These are phyloP conservation scores for Catostylus mosaicus DNA, from an alignment of 30 jellyfish, hydroid and myxozoan genomes.

Conservation along the genomic window DNA sequence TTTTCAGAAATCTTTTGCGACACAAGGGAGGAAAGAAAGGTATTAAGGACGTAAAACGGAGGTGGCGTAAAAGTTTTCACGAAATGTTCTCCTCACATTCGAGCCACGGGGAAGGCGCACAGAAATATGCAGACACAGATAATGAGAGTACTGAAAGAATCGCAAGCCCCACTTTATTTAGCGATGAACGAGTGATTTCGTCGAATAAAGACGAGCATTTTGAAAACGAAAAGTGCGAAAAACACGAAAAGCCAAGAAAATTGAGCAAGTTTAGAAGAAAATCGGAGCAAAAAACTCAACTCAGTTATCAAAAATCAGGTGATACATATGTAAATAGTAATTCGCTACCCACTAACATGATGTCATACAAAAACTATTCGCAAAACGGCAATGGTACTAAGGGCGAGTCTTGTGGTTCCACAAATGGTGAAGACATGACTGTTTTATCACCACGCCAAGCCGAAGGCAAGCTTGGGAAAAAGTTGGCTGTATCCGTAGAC, in stretches of 20 bases:
- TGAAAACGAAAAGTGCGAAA: slow-evolving; percentile 11
- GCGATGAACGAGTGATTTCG: slow-evolving; percentile 6
- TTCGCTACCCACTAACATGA: not conserved
- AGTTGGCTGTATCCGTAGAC: slow-evolving; percentile 59
- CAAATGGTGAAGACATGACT: not conserved
- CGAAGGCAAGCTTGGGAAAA: slow-evolving; percentile 4
- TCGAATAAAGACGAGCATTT: not conserved
- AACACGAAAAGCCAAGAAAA: not conserved
- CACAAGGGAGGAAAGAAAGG: slow-evolving; percentile 29
- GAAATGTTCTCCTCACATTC: slow-evolving; percentile 47
- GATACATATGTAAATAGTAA: not conserved
- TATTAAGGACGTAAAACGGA: slow-evolving; percentile 54
- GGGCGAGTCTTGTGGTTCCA: not conserved
- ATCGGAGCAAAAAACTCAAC: slow-evolving; percentile 22
- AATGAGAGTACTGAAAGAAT: not conserved
- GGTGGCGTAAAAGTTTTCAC: slow-evolving; percentile 71
- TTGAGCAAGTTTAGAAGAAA: slow-evolving; percentile 41
- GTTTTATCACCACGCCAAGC: not conserved
- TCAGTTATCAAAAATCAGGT: slow-evolving; percentile 6
- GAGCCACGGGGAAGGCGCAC: not conserved
- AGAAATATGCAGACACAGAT: not conserved
- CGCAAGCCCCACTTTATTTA: slow-evolving; percentile 4
- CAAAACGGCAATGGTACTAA: not conserved
- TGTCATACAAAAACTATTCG: not conserved
- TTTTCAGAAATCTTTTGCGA: slow-evolving; percentile 69